phyloP scores from a whole-genome alignment of 2,797 vertebrate genomes.

The Typhlichthys eigenmanni region DNA sequence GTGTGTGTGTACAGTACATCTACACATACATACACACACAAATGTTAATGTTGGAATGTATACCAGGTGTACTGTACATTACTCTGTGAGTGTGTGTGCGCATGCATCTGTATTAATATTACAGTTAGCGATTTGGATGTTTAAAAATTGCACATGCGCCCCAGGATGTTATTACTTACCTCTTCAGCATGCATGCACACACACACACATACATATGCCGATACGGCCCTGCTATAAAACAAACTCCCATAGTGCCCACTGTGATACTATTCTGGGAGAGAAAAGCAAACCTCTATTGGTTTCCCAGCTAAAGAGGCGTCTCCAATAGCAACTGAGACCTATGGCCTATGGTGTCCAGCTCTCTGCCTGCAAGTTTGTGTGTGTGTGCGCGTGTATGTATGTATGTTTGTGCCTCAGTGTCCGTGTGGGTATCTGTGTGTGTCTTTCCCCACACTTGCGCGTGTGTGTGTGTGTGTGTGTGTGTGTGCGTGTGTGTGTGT shows the following conservation, averaged over 20 bases:
- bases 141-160: conserved; percentile 57
- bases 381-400: conserved; percentile 16
- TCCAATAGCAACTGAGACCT: conserved; percentile 72
- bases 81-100: conserved; percentile 9
- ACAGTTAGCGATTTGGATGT: conserved; percentile 56
- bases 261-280: conserved; percentile 62
- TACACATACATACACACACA: conserved; percentile 13
- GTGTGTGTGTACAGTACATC: too few species aligned
- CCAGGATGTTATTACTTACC: conserved; percentile 61
- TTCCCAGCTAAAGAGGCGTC: conserved; percentile 55
- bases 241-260: conserved; percentile 58
- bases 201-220: conserved; percentile 10
- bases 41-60: background rate
- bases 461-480: conserved; percentile 19
- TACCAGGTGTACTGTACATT: background rate
- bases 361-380: conserved; percentile 32
- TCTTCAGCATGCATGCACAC: conserved; percentile 3
- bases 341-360: conserved; percentile 58
- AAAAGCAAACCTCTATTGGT: conserved; percentile 57
- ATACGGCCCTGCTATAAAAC: conserved; percentile 37
- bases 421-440: conserved; percentile 35
- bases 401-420: conserved; percentile 4
- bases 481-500: conserved; percentile 34
- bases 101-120: conserved; percentile 37
- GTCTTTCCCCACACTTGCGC: conserved; percentile 1